Conservation (phyloP, 1,140 invertebrate species). For the Homarus americanus region DNA sequence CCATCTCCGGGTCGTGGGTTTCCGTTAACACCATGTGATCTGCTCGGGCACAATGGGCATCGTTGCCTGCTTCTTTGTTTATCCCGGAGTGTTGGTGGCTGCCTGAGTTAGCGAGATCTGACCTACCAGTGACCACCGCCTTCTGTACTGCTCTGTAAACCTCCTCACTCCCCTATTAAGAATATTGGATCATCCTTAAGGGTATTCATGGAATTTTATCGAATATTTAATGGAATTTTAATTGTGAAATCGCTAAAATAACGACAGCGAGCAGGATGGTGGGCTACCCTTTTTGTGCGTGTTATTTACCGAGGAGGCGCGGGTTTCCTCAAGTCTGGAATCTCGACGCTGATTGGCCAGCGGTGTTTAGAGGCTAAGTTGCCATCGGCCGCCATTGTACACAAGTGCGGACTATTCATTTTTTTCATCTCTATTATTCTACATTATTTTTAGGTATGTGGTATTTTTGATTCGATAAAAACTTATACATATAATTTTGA, state of each 20-base stretch:
- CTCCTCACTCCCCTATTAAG: too few relatives aligned
- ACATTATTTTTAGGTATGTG: background rate
- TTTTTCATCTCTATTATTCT: background rate
- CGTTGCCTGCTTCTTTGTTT: constrained; percentile 66
- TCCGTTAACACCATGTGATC: constrained; percentile 71
- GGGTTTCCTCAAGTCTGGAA: constrained; percentile 72
- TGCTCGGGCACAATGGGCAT: constrained; percentile 66
- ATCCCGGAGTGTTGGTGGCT: constrained; percentile 35
- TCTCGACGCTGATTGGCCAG: constrained; percentile 63
- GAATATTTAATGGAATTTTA: background rate
- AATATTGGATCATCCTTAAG: too few relatives aligned
- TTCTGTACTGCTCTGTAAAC: background rate
- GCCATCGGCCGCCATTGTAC: constrained; percentile 27
- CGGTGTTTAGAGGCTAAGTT: constrained; percentile 63
- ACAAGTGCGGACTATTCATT: background rate
- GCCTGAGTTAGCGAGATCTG: constrained; percentile 29
- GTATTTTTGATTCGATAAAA: background rate
- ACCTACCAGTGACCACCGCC: background rate
- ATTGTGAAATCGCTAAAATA: constrained; percentile 40
- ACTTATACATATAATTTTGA: background rate
- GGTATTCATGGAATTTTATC: too few relatives aligned
- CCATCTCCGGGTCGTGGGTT: constrained; percentile 44
- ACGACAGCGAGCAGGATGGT: background rate
- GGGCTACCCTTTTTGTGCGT: constrained; percentile 71
- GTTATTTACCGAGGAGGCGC: constrained; percentile 68